These are phyloP conservation scores for Acanthosepion esculentum DNA, from an alignment of 2,888 invertebrate genomes.

Conservation along the genomic window DNA sequence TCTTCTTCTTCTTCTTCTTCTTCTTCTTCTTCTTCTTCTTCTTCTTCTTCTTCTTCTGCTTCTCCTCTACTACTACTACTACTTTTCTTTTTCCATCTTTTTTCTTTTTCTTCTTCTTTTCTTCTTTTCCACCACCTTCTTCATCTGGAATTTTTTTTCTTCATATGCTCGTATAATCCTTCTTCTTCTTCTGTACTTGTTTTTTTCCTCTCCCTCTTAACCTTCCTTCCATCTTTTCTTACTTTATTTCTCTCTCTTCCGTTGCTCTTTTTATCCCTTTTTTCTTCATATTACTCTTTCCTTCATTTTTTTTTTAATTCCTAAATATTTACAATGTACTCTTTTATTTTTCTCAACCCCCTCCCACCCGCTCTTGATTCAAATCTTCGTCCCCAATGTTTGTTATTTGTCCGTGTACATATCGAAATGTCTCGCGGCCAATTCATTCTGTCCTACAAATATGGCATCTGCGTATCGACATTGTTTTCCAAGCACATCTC, in stretches of 20 bases:
- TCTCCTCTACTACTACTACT: rapidly evolving
- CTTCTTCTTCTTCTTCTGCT: rapidly evolving
- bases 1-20: rapidly evolving
- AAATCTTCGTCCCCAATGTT: not conserved
- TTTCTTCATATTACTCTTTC: not conserved
- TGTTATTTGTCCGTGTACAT: not conserved
- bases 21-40: rapidly evolving
- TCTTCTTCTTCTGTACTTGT: rapidly evolving
- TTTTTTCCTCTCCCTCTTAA: not conserved
- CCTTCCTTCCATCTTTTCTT: not conserved
- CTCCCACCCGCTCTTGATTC: no score
- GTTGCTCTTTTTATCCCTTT: not conserved
- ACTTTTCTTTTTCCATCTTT: no score
- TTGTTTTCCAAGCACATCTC: constrained; percentile 33
- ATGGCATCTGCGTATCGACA: not conserved
- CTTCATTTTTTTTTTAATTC: not conserved
- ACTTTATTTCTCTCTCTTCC: not conserved
- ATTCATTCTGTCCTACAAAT: not conserved
- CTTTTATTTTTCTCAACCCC: not conserved
- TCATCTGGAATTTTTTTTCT: no score
- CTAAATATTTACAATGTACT: not conserved
- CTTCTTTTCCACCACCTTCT: no score
- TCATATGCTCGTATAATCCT: no score
- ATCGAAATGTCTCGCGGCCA: not conserved
- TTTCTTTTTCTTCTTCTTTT: no score